phyloP scores from a whole-genome alignment of 2,888 invertebrate species.

The Troides oblongomaculatus region DNA sequence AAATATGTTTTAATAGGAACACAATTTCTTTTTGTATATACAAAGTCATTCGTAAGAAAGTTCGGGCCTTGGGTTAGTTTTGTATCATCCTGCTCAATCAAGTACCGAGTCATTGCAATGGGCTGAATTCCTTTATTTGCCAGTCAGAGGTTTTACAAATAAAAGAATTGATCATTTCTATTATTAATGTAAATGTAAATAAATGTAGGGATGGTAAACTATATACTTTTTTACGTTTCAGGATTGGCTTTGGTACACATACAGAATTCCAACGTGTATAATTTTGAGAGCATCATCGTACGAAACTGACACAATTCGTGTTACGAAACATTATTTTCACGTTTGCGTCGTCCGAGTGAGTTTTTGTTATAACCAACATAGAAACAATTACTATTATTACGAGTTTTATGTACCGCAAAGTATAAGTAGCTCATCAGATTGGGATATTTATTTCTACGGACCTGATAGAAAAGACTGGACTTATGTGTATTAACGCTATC shows the following conservation, averaged over 20 bases:
- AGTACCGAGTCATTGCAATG: no score
- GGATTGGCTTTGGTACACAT: constrained; percentile 52
- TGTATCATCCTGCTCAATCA: no score
- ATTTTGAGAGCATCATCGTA: constrained; percentile 44
- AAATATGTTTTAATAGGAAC: no score
- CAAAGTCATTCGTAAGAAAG: no score
- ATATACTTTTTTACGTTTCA: constrained; percentile 36
- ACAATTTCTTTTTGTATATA: no score
- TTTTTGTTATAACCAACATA: constrained; percentile 44
- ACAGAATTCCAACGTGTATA: constrained; percentile 58
- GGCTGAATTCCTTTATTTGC: no score
- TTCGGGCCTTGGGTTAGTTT: no score
- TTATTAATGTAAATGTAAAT: no score
- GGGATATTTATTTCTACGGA: constrained; percentile 56
- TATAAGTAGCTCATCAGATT: constrained; percentile 44
- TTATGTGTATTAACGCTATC: not conserved
- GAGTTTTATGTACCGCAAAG: constrained; percentile 54
- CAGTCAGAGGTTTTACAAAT: no score
- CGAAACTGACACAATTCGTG: constrained; percentile 44
- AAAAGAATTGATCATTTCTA: no score
- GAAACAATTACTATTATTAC: constrained; percentile 51
- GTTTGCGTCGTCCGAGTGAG: constrained; percentile 57
- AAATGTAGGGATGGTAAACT: no score
- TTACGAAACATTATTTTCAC: constrained; percentile 53
- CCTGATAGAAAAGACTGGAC: constrained; percentile 39